Conservation (phyloP, 2,888 invertebrate species). For the Pachydiplax longipennis region DNA sequence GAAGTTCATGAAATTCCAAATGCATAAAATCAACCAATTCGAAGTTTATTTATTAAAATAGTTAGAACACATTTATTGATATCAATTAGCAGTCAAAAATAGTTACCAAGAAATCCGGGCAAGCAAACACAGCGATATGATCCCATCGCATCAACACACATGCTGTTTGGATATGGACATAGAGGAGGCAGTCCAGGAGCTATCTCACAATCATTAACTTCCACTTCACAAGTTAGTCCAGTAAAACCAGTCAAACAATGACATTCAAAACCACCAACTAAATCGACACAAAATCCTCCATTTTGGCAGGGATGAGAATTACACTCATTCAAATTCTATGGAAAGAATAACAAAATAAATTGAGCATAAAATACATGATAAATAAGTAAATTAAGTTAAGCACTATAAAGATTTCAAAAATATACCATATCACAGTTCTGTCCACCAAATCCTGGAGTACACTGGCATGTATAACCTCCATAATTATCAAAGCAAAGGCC, state of each 20-base stretch:
- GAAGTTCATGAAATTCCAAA: too few species aligned
- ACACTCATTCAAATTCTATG: slow-evolving; percentile 65
- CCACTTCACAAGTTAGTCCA: slow-evolving; percentile 65
- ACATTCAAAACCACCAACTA: slow-evolving; percentile 66
- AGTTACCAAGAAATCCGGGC: slow-evolving; percentile 67
- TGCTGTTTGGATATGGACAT: slow-evolving; percentile 63
- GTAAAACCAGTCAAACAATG: slow-evolving; percentile 64
- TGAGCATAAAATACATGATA: too few species aligned
- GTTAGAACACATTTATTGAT: too few species aligned
- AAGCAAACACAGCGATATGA: slow-evolving; percentile 70
- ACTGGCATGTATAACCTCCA: slow-evolving; percentile 81
- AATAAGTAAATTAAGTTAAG: too few species aligned
- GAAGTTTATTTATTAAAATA: too few species aligned
- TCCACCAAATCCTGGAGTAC: slow-evolving; percentile 80
- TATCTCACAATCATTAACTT: neutral
- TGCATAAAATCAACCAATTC: too few species aligned
- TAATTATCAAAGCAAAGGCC: slow-evolving; percentile 85
- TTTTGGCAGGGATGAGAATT: slow-evolving; percentile 68
- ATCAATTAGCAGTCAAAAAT: neutral
- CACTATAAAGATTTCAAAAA: slow-evolving; percentile 45
- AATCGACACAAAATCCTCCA: slow-evolving; percentile 68
- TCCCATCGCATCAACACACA: slow-evolving; percentile 67
- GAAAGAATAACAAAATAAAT: neutral
- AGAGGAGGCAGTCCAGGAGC: neutral
- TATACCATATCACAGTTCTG: slow-evolving; percentile 75